Base-by-base conservation (phyloP, 2,113 vertebrate species). In the Chloropsis cyanopogon region DNA sequence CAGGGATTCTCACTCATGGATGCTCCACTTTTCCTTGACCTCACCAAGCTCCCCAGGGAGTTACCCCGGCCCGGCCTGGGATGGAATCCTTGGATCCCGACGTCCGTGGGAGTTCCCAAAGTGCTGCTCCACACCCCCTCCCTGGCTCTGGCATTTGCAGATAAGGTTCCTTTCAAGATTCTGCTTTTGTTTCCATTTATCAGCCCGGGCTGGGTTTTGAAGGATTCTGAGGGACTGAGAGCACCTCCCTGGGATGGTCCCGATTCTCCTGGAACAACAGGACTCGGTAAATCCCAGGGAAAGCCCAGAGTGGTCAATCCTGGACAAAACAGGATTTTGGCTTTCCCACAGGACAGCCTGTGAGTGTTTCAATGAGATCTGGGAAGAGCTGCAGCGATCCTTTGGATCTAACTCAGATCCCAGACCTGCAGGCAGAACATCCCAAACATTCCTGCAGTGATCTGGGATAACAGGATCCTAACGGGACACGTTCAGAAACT, bases 361-460 rank as follows among this genome's bases (percentile, higher is more conserved):
- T 4, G 23, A 46, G 20, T 23, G 19, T 63, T 53, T 41, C 5
- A 57, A 39, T 10, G 33, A 49, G 37, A 78, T 23, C 41, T 73
- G 33, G 50, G 59, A 26, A 42, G 53, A 72, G 23, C 35, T 52
- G 49, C 57, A 54, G 26, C 50, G 61, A 76, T 11, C 13, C 39
- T 61, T 11, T 28, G n/a, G 57, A 37, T 28, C 22, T 14, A 29
- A 37, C 26, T 39, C 23, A 1, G 5, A 29, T 24, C n/a, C 57
- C 61, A 65, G 53, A 42, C 5, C 29, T 49, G 14, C 29, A 50
- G 44, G 10, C 8, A 6, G 66, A 24, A 52, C 3, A 10, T 19
- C 63, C 63, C 2, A 0, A 2, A 6, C 3, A 1, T 42, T 28
- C 11, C 21, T 1, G 0, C 0, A 4, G 52, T 6, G 20, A 66